These are phyloP conservation scores for Sarotherodon lohbergeri DNA, from an alignment of 2,113 vertebrate species.

Conservation along the genomic window DNA sequence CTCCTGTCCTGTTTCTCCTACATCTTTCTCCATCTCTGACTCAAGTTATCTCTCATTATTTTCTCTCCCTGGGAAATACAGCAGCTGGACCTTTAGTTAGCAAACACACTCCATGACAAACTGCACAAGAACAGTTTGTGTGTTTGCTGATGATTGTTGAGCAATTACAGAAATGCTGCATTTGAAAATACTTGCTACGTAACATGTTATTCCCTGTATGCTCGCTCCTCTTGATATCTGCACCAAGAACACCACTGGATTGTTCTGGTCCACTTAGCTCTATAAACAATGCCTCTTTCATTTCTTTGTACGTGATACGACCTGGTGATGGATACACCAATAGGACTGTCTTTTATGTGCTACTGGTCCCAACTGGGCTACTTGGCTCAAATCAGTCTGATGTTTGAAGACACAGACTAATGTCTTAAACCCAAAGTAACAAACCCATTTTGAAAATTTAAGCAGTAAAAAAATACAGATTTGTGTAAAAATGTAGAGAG, in stretches of 20 bases:
- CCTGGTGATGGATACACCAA: neutral
- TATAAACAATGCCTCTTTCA: neutral
- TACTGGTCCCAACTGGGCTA: neutral
- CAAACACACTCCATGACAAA: neutral
- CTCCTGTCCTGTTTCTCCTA: neutral
- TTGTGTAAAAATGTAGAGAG: neutral
- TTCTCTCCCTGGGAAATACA: neutral
- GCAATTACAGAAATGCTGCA: neutral
- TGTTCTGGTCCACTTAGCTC: neutral
- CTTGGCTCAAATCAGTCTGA: neutral
- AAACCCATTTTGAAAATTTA: neutral
- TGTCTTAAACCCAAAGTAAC: neutral
- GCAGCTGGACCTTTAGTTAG: neutral
- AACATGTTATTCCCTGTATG: neutral
- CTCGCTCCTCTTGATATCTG: neutral
- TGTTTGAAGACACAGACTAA: neutral
- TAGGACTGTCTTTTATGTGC: neutral
- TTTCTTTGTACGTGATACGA: neutral
- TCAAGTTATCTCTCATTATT: neutral
- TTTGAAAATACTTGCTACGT: neutral
- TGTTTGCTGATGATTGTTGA: neutral
- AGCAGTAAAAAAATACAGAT: neutral
- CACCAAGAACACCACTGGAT: neutral
- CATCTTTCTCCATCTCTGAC: neutral
- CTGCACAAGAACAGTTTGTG: neutral